A percentile compares a stretch with the other conserved stretches of the same genome.
Evolutionary conservation across 2,113 vertebrate genomes (phyloP).

Genomic region (Seriola dumerili): DNA sequence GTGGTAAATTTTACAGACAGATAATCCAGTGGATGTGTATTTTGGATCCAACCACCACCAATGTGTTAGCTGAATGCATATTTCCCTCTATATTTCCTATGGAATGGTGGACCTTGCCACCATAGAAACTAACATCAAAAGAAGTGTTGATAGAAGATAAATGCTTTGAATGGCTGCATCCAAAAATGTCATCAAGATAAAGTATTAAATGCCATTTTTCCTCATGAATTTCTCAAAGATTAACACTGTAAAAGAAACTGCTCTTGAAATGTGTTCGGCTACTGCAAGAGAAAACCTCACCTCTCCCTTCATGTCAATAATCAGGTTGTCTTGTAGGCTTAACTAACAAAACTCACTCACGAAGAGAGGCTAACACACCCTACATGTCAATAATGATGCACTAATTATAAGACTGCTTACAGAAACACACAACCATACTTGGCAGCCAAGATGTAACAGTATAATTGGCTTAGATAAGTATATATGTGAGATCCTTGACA

Average conservation of each 20-base stretch:
- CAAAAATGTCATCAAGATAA: slow-evolving; percentile 53
- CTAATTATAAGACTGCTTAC: slow-evolving; percentile 15
- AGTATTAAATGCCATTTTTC: slow-evolving; percentile 16
- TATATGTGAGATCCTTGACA: slow-evolving; percentile 6
- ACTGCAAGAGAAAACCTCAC: slow-evolving; percentile 6
- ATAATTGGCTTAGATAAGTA: slow-evolving; percentile 3
- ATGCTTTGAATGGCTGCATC: neutral
- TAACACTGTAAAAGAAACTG: neutral
- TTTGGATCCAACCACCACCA: neutral
- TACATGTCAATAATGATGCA: slow-evolving; percentile 51
- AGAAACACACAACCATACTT: neutral
- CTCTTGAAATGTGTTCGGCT: neutral
- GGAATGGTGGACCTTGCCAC: neutral
- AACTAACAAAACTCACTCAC: slow-evolving; percentile 26
- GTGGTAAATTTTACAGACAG: neutral
- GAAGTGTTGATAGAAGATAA: neutral
- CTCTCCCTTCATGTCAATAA: slow-evolving; percentile 45
- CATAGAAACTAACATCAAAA: neutral
- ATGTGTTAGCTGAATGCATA: neutral
- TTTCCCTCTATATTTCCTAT: neutral
- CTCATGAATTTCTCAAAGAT: slow-evolving; percentile 8
- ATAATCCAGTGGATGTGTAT: neutral
- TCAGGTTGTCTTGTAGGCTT: slow-evolving; percentile 8
- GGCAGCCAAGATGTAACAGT: neutral
- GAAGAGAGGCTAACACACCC: slow-evolving; percentile 53